Evolutionary conservation across 2,113 vertebrate species (phyloP).

Genomic region (Ammospiza caudacuta): DNA sequence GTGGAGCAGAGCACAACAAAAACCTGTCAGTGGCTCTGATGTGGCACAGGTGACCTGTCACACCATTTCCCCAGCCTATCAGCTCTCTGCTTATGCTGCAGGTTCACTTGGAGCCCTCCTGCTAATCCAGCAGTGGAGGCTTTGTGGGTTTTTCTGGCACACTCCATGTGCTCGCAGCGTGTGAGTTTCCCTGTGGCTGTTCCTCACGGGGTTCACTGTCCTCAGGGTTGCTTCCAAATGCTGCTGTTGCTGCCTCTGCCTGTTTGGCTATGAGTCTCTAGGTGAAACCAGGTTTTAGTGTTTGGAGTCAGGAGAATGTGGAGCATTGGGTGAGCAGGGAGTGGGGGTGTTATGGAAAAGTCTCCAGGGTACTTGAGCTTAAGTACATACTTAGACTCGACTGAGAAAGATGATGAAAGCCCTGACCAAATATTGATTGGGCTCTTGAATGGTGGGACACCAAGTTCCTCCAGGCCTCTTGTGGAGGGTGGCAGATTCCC

Average conservation of each 20-base stretch:
- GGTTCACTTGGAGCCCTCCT: neutral
- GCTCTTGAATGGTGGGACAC: neutral
- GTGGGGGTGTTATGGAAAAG: accelerated
- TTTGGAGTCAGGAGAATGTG: accelerated
- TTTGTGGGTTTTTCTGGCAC: neutral
- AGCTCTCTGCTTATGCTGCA: neutral
- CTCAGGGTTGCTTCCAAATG: neutral
- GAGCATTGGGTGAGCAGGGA: neutral
- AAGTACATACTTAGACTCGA: neutral
- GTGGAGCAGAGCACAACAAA: neutral
- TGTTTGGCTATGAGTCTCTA: neutral
- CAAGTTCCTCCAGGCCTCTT: accelerated
- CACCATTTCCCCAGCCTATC: neutral
- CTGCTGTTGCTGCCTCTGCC: neutral
- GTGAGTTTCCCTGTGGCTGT: neutral
- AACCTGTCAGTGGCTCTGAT: accelerated
- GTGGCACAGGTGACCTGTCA: neutral
- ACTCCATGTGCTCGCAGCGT: accelerated
- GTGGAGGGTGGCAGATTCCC: neutral
- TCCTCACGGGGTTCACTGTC: neutral
- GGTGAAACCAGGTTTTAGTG: neutral
- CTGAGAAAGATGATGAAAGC: neutral
- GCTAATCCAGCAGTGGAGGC: neutral
- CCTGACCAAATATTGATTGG: neutral
- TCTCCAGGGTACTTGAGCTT: neutral